Percentiles rank a stretch among this genome's conserved stretches.
These are phyloP conservation scores for Harpagus bidentatus DNA, from an alignment of 2,113 vertebrate species.

Conservation along the genomic window DNA sequence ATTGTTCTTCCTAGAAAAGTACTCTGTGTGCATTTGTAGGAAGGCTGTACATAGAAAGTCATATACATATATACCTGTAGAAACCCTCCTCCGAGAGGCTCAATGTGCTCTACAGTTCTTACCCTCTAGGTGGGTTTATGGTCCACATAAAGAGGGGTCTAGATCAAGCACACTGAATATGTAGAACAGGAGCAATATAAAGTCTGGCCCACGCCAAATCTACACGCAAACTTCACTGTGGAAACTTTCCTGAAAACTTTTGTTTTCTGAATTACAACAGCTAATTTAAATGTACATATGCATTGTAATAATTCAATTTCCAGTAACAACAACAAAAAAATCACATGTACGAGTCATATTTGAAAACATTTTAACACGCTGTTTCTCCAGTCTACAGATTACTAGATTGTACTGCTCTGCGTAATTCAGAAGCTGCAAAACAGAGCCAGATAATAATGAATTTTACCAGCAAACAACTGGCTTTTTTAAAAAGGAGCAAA, in stretches of 20 bases:
- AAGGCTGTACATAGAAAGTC: background rate
- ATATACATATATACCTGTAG: fast-evolving
- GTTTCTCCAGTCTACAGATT: background rate
- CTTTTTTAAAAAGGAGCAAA: background rate
- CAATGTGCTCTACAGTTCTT: background rate
- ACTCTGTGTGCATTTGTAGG: background rate
- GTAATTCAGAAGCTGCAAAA: background rate
- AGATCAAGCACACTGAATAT: background rate
- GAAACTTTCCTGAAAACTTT: background rate
- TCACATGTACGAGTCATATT: background rate
- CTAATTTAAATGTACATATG: background rate
- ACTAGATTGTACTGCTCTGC: background rate
- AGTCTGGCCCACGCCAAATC: background rate
- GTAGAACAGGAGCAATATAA: background rate
- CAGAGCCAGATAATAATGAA: background rate
- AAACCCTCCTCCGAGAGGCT: background rate
- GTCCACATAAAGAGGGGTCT: background rate
- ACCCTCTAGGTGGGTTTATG: background rate
- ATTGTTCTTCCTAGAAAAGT: background rate
- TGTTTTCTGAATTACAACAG: background rate
- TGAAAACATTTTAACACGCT: background rate
- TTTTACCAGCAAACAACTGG: background rate
- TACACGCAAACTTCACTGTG: background rate
- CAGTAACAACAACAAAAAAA: background rate
- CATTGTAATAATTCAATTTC: background rate